These are phyloP conservation scores for Pantala flavescens DNA, from an alignment of 1,140 invertebrate genomes.

Conservation along the genomic window DNA sequence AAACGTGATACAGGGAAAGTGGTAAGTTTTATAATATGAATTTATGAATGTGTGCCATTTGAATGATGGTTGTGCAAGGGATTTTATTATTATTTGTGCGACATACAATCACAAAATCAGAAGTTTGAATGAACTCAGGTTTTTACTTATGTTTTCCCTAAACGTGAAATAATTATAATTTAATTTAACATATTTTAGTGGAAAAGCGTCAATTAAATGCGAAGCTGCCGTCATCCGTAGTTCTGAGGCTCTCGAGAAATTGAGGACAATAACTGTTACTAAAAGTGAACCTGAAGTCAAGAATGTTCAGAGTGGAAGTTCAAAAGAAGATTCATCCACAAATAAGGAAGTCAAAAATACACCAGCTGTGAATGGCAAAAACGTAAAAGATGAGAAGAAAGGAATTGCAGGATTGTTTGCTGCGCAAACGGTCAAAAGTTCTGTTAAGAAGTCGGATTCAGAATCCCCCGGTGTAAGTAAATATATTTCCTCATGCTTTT, in stretches of 20 bases:
- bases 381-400: conserved; percentile 4
- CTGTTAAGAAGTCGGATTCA: background rate
- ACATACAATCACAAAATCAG: too few relatives aligned
- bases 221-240: background rate
- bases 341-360: background rate
- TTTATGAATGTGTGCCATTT: too few relatives aligned
- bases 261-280: background rate
- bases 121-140: too few relatives aligned
- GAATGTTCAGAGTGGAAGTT: background rate
- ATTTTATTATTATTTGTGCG: too few relatives aligned
- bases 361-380: background rate
- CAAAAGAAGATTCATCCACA: background rate
- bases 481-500: too few relatives aligned
- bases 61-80: too few relatives aligned
- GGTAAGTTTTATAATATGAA: background rate
- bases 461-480: background rate
- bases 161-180: too few relatives aligned
- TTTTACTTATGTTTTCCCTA: too few relatives aligned
- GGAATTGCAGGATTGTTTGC: conserved; percentile 17
- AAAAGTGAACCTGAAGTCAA: background rate
- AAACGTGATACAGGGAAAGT: background rate
- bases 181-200: background rate
- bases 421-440: background rate
- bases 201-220: background rate
- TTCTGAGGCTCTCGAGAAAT: background rate